Base-by-base conservation (phyloP, 2,888 invertebrate species). In the Rhorus exstirpatorius region DNA sequence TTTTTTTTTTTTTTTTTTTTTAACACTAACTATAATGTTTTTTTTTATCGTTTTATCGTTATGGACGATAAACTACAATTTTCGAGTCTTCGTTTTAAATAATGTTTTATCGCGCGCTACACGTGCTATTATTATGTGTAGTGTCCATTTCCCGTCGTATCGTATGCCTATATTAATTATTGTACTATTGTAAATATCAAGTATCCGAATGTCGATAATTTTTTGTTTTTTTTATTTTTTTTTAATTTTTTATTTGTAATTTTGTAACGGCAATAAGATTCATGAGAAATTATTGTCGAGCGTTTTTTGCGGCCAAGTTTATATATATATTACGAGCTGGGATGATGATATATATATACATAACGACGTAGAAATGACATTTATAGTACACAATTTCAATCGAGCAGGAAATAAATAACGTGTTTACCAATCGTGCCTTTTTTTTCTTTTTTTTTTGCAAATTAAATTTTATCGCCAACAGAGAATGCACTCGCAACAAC, bases 321-420 rank as follows among this genome's bases (percentile, higher is more conserved):
- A n/a, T n/a, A n/a, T 49, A 72, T 63, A 51, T 74, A 77, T 65
- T 74, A 68, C 65, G 63, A 72, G 70, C 70, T 70, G 51, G 24
- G 55, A 79, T 75, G 60, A 67, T 67, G 68, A 80, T 46, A 61
- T 31, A 65, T 65, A 19, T 72, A 46, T 31, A 65, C 60, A 19
- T 67, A 49, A 74, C 14, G 63, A 53, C 71, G 77, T 81, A 77
- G 77, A 81, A 75, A 63, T 51, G 74, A 67, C 61, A 77, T 63
- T 72, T 51, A 72, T 76, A 81, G 71, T 71, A 55, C 63, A 55
- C 68, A 44, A 81, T 78, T 81, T 74, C 77, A 72, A 72, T 77
- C 77, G 26, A 78, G 76, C 68, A 53, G 14, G 31, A 60, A 67
- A 81, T 72, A 81, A 81, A 77, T 81, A 72, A 72, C n/a, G n/a